phyloP scores from a whole-genome alignment of 1,140 invertebrate species.

The Drosophila lowei region DNA sequence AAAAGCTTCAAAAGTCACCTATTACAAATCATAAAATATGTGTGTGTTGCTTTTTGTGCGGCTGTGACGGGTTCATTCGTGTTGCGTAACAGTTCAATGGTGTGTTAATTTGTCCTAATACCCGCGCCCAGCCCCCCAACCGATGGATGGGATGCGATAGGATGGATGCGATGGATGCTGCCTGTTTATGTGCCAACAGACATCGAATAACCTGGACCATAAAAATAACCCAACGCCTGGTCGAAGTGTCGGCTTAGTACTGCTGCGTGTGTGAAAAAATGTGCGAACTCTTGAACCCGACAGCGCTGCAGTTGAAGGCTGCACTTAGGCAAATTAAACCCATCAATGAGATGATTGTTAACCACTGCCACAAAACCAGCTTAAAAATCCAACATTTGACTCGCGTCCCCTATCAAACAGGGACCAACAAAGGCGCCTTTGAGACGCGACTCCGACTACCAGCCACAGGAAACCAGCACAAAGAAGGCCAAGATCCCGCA shows the following conservation, averaged over 20 bases:
- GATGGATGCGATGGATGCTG: slow-evolving; percentile 9
- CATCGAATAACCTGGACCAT: slow-evolving; percentile 60
- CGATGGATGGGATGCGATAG: slow-evolving; percentile 34
- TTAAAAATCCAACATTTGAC: slow-evolving; percentile 44
- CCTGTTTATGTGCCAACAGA: slow-evolving; percentile 69
- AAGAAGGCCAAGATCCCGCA: slow-evolving; percentile 5
- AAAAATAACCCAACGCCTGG: slow-evolving; percentile 42
- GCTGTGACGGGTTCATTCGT: slow-evolving; percentile 37
- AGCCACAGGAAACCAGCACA: neutral
- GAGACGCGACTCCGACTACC: neutral
- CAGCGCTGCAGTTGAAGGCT: slow-evolving; percentile 54
- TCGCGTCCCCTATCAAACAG: slow-evolving; percentile 26
- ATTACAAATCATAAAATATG: too few species aligned
- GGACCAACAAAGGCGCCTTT: slow-evolving; percentile 23
- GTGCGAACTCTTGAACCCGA: slow-evolving; percentile 39
- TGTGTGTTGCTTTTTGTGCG: slow-evolving; percentile 1
- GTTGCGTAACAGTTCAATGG: slow-evolving; percentile 77
- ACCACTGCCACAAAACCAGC: slow-evolving; percentile 29
- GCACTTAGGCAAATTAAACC: slow-evolving; percentile 78
- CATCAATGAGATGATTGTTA: slow-evolving; percentile 53
- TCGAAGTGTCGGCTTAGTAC: slow-evolving; percentile 46
- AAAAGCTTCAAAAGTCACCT: too few species aligned
- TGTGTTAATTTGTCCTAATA: too few species aligned
- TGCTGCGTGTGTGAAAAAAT: slow-evolving; percentile 35
- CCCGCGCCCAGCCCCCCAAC: slow-evolving; percentile 17